phyloP scores from a whole-genome alignment of 1,140 invertebrate species.

The Drosophila aff. region DNA sequence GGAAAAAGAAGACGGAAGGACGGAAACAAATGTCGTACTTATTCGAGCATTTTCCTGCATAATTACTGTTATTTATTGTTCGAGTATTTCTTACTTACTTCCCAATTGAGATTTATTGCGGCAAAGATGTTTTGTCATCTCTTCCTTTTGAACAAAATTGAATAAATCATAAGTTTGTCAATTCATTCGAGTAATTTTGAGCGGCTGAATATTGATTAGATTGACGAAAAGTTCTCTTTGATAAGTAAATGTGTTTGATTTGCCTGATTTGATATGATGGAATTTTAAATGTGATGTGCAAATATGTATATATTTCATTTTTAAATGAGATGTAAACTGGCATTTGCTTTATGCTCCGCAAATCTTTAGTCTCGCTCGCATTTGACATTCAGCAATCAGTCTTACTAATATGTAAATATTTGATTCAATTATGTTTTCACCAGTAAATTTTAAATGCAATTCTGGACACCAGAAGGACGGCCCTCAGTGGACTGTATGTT shows the following conservation, averaged over 20 bases:
- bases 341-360: conserved; percentile 1
- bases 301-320: neutral
- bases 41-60: conserved; percentile 46
- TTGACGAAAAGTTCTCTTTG: conserved; percentile 14
- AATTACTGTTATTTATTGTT: conserved; percentile 55
- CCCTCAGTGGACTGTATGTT: neutral
- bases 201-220: conserved; percentile 28
- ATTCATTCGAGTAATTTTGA: conserved; percentile 36
- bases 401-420: conserved; percentile 9
- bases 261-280: conserved; percentile 22
- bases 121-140: conserved; percentile 36
- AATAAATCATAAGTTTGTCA: conserved; percentile 43
- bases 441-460: conserved; percentile 3
- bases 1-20: neutral
- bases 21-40: conserved; percentile 24
- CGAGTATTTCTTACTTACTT: conserved; percentile 44
- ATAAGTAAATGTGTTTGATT: conserved; percentile 14
- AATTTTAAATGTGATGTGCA: conserved; percentile 3
- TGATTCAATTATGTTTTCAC: conserved; percentile 10
- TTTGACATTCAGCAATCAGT: neutral
- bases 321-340: conserved; percentile 11
- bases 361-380: neutral
- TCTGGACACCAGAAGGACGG: neutral
- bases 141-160: conserved; percentile 12
- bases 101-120: conserved; percentile 47